phyloP scores from a whole-genome alignment of 1,140 invertebrate genomes.

The Brachionus sp. region DNA sequence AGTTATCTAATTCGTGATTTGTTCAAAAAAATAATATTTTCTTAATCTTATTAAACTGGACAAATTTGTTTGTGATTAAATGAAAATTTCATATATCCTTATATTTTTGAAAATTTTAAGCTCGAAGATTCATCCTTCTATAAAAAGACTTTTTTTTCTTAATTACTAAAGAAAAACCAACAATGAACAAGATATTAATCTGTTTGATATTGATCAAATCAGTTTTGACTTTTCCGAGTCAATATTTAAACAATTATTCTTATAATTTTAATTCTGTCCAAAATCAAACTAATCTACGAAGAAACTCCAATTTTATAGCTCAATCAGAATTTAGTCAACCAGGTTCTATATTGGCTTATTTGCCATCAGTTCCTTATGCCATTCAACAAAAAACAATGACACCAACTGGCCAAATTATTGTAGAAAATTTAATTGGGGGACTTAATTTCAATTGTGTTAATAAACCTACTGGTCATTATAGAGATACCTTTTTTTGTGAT shows the following conservation, averaged over 20 bases:
- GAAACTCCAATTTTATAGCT: background rate
- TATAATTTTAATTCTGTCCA: background rate
- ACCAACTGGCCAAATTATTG: background rate
- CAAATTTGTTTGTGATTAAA: background rate
- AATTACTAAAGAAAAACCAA: background rate
- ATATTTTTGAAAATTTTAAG: background rate
- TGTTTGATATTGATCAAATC: background rate
- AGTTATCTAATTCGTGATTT: background rate
- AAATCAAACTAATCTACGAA: background rate
- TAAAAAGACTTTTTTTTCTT: background rate
- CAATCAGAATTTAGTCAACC: background rate
- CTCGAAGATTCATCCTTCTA: background rate
- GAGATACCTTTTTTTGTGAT: background rate
- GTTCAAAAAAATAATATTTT: background rate
- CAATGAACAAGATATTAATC: background rate
- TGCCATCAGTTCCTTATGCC: background rate
- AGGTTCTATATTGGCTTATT: background rate
- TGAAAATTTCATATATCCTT: background rate
- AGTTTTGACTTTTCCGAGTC: background rate
- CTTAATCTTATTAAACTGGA: background rate
- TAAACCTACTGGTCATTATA: background rate
- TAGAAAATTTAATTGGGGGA: background rate
- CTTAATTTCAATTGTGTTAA: background rate
- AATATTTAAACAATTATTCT: background rate
- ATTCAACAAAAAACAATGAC: slow-evolving; percentile 3